phyloP scores from a whole-genome alignment of 2,113 vertebrate genomes.

The Cettia cetti region DNA sequence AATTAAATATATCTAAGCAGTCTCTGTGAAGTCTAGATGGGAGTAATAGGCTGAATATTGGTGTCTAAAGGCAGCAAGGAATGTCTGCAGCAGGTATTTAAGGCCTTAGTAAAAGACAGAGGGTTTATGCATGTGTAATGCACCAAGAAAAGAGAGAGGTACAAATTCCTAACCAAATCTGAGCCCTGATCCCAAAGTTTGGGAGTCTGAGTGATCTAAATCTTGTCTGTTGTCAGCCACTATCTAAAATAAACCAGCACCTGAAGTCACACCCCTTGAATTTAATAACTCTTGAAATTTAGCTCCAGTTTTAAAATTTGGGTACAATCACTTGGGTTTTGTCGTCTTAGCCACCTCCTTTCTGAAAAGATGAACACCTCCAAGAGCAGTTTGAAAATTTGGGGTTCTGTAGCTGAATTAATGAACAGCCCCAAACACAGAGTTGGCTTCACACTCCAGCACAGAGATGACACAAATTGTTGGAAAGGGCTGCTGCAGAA shows the following conservation, averaged over 20 bases:
- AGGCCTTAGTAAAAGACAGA: not conserved
- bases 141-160: fast-evolving
- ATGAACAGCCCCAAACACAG: not conserved
- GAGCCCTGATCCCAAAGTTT: not conserved
- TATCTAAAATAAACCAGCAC: not conserved
- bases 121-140: not conserved
- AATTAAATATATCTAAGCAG: slow-evolving; percentile 14
- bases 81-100: not conserved
- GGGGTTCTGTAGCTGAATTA: not conserved
- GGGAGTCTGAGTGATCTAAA: not conserved
- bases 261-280: not conserved
- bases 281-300: not conserved
- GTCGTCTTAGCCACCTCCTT: fast-evolving
- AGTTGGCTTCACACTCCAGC: not conserved
- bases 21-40: not conserved
- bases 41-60: not conserved
- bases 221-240: not conserved
- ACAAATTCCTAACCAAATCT: not conserved
- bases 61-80: not conserved
- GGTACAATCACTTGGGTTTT: not conserved
- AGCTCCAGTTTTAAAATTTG: not conserved
- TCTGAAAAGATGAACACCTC: not conserved
- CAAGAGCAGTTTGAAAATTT: not conserved
- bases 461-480: no score
- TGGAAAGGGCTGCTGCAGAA: not conserved